Percentiles rank a stretch among this genome's conserved stretches.
Evolutionary conservation across 2,113 vertebrate genomes (phyloP).

Genomic region (Oxyura jamaicensis): DNA sequence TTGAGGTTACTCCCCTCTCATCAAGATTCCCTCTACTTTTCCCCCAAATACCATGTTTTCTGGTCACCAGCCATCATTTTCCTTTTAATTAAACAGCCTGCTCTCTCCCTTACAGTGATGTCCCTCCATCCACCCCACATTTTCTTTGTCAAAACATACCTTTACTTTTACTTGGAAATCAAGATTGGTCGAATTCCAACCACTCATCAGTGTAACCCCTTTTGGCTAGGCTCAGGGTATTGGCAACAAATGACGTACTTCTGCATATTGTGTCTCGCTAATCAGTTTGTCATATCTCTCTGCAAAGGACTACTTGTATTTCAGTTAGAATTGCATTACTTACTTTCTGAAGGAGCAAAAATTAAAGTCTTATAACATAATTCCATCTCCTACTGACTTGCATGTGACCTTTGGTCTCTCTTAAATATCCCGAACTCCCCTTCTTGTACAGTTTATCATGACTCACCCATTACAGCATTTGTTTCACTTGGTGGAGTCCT

Average conservation of each 20-base stretch:
- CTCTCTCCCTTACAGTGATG: background rate
- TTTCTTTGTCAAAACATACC: background rate
- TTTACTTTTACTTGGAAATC: background rate
- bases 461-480: background rate
- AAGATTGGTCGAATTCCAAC: background rate
- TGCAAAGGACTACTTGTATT: background rate
- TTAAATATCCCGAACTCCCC: background rate
- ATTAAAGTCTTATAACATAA: background rate
- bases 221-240: background rate
- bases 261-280: background rate
- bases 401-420: background rate
- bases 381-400: background rate
- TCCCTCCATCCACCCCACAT: background rate
- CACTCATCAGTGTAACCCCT: background rate
- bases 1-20: background rate
- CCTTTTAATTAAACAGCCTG: background rate
- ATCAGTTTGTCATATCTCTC: background rate
- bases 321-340: background rate
- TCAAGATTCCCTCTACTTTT: background rate
- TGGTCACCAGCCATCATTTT: background rate
- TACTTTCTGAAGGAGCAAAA: background rate
- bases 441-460: background rate
- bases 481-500: background rate
- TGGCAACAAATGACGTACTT: background rate
- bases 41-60: background rate